Evolutionary conservation across 2,888 invertebrate species (phyloP).

Genomic region (Pterostichus madidus): DNA sequence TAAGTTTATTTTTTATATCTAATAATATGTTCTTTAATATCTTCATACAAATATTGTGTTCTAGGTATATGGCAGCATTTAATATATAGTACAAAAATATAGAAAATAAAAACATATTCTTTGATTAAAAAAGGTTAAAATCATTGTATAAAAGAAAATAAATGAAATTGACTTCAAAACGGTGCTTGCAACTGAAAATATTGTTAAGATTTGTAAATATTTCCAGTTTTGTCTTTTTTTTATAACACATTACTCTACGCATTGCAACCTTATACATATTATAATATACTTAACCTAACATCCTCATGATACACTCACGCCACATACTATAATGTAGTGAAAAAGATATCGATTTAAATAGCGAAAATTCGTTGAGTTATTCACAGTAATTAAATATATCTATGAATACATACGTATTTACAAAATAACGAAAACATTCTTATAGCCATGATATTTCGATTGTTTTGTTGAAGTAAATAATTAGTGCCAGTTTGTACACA

Average conservation of each 20-base stretch:
- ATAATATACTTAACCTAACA: conserved; percentile 54
- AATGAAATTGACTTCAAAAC: conserved; percentile 22
- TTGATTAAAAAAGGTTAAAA: conserved; percentile 36
- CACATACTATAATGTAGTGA: conserved; percentile 57
- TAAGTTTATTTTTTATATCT: conserved; percentile 21
- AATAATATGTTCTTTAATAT: conserved; percentile 22
- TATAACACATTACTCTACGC: conserved; percentile 55
- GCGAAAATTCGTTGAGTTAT: conserved; percentile 56
- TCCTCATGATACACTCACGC: conserved; percentile 48
- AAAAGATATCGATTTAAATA: conserved; percentile 56
- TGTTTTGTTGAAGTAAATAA: conserved; percentile 40
- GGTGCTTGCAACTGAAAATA: conserved; percentile 60
- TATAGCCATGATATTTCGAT: conserved; percentile 62
- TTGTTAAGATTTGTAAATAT: conserved; percentile 49
- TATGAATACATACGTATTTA: conserved; percentile 54
- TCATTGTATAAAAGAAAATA: conserved; percentile 33
- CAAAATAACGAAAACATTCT: conserved; percentile 44
- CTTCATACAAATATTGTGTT: conserved; percentile 41
- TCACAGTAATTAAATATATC: conserved; percentile 55
- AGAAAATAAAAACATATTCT: neutral
- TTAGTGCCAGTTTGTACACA: conserved; percentile 57
- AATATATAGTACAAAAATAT: conserved; percentile 44
- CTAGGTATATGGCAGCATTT: conserved; percentile 50
- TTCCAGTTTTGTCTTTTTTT: conserved; percentile 63
- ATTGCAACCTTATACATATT: conserved; percentile 64